A percentile compares a stretch with the other conserved stretches of the same genome.
Evolutionary conservation across 2,888 invertebrate genomes (phyloP).

Genomic region (Halictus ligatus): DNA sequence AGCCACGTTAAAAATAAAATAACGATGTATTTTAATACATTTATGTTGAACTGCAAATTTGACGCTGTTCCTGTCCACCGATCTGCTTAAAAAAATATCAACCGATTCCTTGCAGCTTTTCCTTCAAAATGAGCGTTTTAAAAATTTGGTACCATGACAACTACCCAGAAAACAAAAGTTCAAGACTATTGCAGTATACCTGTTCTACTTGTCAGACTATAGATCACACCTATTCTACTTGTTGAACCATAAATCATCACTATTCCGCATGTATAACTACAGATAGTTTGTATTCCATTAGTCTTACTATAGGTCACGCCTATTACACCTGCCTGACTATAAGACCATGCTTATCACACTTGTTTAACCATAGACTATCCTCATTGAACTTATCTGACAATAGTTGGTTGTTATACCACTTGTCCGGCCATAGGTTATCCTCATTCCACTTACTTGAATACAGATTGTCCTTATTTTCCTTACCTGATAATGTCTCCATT

Average conservation of each 20-base stretch:
- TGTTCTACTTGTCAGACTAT: not conserved
- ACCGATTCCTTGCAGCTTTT: not conserved
- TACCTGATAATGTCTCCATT: not conserved
- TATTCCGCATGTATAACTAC: too few species aligned
- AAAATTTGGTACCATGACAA: not conserved
- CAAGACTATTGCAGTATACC: not conserved
- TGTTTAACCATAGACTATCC: not conserved
- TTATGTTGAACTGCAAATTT: not conserved
- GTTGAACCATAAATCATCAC: not conserved
- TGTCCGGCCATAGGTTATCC: not conserved
- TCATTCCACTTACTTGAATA: not conserved
- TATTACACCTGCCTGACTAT: not conserved
- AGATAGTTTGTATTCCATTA: not conserved
- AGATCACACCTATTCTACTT: not conserved
- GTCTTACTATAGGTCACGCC: not conserved
- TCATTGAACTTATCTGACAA: not conserved
- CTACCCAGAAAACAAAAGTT: too few species aligned
- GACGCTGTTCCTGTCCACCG: not conserved
- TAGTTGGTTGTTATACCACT: not conserved
- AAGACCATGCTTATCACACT: not conserved
- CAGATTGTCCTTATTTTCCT: not conserved
- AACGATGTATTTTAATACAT: too few species aligned
- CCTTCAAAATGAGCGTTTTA: not conserved
- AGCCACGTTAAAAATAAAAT: too few species aligned
- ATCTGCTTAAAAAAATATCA: not conserved